Conservation (phyloP, 2,113 vertebrate genomes). For the Cervus canadensis region DNA sequence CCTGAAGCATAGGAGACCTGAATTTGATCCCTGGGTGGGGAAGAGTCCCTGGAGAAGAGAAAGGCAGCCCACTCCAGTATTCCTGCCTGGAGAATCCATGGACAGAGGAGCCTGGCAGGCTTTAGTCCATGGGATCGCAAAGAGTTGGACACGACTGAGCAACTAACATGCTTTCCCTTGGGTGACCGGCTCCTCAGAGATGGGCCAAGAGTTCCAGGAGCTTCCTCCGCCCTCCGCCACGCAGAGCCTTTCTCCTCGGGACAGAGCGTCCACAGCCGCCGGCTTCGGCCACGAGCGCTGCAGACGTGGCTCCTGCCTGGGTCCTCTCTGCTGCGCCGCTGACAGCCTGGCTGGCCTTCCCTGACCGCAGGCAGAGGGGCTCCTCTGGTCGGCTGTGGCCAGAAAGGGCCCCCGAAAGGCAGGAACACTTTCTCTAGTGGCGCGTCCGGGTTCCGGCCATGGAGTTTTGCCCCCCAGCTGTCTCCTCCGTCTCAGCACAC, state of each 20-base stretch:
- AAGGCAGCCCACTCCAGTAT: neutral
- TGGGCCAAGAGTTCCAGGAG: neutral
- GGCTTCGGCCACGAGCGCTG: neutral
- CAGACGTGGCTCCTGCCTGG: neutral
- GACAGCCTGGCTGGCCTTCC: fast-evolving
- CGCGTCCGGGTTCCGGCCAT: neutral
- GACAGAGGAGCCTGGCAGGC: neutral
- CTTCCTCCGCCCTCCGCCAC: neutral
- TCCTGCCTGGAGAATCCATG: neutral
- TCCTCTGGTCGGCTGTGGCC: neutral
- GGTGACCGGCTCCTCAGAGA: neutral
- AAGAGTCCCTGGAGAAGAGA: neutral
- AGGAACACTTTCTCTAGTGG: fast-evolving
- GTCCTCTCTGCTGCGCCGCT: neutral
- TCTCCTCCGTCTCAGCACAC: neutral
- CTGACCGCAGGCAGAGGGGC: neutral
- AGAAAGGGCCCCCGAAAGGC: neutral
- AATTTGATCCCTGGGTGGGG: neutral
- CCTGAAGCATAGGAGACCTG: neutral
- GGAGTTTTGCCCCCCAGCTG: neutral
- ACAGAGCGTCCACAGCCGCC: fast-evolving
- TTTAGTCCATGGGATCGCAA: neutral
- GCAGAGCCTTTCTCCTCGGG: neutral
- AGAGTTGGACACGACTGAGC: neutral
- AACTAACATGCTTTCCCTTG: neutral